A percentile compares a stretch with the other conserved stretches of the same genome.
Conservation (phyloP, 2,113 vertebrate species). For the Grammomys surdaster region DNA sequence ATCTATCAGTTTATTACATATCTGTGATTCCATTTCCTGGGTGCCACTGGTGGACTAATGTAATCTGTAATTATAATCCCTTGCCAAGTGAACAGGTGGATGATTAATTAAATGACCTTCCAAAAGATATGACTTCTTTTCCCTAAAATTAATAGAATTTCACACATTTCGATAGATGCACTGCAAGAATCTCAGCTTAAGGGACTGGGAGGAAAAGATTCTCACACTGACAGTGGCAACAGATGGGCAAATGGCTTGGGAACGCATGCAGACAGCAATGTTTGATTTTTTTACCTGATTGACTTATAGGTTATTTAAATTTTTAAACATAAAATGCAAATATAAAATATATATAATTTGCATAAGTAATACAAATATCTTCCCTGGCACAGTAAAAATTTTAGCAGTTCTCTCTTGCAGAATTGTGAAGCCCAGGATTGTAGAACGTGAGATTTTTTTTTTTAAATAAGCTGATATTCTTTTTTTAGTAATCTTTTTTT, state of each 20-base stretch:
- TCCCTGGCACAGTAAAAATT: background rate
- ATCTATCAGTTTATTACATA: background rate
- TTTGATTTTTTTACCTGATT: background rate
- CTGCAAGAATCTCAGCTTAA: background rate
- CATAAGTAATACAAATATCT: background rate
- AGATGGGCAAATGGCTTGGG: background rate
- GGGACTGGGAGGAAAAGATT: background rate
- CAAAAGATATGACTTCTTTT: constrained; percentile 46
- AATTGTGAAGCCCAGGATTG: background rate
- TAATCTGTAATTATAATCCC: constrained; percentile 53
- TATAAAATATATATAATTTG: background rate
- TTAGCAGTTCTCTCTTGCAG: constrained; percentile 7
- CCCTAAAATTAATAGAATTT: constrained; percentile 57
- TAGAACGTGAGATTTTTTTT: background rate
- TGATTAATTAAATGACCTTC: constrained; percentile 64
- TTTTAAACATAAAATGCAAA: constrained; percentile 49
- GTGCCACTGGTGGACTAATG: background rate
- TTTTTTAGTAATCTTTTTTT: constrained; percentile 9
- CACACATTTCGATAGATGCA: constrained; percentile 49
- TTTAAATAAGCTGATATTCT: constrained; percentile 29
- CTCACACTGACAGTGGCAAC: background rate
- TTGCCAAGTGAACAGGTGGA: constrained; percentile 60
- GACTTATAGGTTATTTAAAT: background rate
- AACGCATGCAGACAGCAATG: background rate
- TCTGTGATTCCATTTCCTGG: constrained; percentile 24